Evolutionary conservation across 1,140 invertebrate genomes (phyloP).

Genomic region (Drosophila cardini): DNA sequence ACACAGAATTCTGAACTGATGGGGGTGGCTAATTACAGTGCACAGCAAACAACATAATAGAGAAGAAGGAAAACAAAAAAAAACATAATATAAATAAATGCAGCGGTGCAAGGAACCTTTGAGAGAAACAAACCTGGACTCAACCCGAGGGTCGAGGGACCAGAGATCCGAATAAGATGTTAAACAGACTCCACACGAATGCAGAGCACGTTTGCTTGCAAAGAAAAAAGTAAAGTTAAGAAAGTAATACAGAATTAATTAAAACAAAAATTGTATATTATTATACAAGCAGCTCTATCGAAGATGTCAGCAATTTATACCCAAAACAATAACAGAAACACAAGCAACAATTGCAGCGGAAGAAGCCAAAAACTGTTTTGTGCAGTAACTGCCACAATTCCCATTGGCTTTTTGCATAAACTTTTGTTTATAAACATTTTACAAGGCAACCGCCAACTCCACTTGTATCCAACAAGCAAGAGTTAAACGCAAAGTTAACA

Average conservation of each 20-base stretch:
- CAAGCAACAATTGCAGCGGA: conserved; percentile 31
- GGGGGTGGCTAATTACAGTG: conserved; percentile 73
- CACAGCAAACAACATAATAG: conserved; percentile 58
- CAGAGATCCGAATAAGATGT: conserved; percentile 61
- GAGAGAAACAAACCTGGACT: conserved; percentile 45
- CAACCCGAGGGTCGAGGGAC: conserved; percentile 2
- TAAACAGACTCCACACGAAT: conserved; percentile 60
- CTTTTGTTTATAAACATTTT: conserved; percentile 68
- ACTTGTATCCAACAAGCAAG: conserved; percentile 77
- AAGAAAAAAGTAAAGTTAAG: conserved; percentile 15
- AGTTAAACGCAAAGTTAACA: conserved; percentile 71
- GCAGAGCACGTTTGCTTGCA: conserved; percentile 58
- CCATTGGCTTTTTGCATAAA: conserved; percentile 52
- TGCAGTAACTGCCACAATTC: conserved; percentile 22
- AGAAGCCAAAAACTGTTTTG: conserved; percentile 18
- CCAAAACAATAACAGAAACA: conserved; percentile 58
- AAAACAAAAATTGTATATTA: conserved; percentile 76
- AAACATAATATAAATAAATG: conserved; percentile 51
- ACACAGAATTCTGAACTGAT: conserved; percentile 1
- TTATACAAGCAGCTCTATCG: conserved; percentile 38
- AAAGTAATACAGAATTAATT: conserved; percentile 71
- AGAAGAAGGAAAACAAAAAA: conserved; percentile 35
- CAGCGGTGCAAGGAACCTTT: conserved; percentile 19
- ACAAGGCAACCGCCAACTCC: conserved; percentile 56
- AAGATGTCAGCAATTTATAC: conserved; percentile 48